Evolutionary conservation across 2,113 vertebrate species (phyloP).

Genomic region (Recurvirostra avosetta): DNA sequence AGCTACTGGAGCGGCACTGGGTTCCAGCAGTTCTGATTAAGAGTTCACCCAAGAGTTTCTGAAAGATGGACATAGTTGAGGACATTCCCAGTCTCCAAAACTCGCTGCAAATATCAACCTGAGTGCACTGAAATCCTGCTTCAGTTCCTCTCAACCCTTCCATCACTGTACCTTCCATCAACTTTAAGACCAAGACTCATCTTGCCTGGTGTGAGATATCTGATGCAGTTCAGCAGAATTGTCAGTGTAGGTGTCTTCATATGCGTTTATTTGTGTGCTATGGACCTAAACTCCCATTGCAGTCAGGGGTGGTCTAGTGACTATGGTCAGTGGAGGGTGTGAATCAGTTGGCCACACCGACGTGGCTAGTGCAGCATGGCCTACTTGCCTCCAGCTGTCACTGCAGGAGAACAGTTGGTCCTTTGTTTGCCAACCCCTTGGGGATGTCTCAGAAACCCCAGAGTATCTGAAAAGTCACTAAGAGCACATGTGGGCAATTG

Average conservation of each 20-base stretch:
- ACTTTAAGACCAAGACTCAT: not conserved
- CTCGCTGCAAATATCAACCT: fast-evolving
- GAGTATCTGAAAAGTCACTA: not conserved
- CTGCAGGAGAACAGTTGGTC: not conserved
- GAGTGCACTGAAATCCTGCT: not conserved
- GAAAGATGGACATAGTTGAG: fast-evolving
- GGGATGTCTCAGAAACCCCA: not conserved
- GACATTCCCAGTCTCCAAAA: not conserved
- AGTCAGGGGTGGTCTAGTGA: not conserved
- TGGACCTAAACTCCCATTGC: not conserved
- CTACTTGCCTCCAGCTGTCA: not conserved
- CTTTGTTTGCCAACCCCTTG: not conserved
- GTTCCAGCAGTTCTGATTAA: not conserved
- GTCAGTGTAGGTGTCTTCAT: not conserved
- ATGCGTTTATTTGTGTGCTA: not conserved
- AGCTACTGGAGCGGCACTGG: not conserved
- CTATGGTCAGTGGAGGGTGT: fast-evolving
- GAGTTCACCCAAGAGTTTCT: not conserved
- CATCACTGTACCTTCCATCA: not conserved
- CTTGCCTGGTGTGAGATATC: not conserved
- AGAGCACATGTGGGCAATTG: fast-evolving
- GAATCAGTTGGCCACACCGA: not conserved
- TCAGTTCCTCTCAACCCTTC: not conserved
- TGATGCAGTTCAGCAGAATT: not conserved
- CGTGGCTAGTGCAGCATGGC: not conserved